Evolutionary conservation across 2,888 invertebrate genomes (phyloP).

Genomic region (Pelosia muscerda): DNA sequence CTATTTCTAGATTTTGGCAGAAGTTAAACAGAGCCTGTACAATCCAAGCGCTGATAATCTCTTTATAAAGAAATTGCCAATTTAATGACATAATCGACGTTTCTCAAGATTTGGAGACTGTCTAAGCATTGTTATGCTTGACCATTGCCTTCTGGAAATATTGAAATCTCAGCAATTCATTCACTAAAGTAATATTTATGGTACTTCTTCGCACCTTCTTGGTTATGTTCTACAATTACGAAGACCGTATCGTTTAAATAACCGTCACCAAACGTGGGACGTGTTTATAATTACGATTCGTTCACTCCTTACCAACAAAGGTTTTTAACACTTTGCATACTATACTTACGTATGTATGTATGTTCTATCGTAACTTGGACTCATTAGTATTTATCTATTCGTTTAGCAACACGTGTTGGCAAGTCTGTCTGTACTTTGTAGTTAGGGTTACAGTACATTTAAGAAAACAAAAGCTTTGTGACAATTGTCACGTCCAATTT

Average conservation of each 20-base stretch:
- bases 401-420: constrained; percentile 10
- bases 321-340: constrained; percentile 18
- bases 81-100: too few species aligned
- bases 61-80: too few species aligned
- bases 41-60: too few species aligned
- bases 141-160: too few species aligned
- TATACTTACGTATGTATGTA: constrained; percentile 12
- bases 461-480: background rate
- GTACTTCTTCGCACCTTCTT: background rate
- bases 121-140: too few species aligned
- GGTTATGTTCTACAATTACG: constrained; percentile 15
- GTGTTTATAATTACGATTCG: constrained; percentile 20
- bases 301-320: constrained; percentile 9
- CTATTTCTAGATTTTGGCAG: too few species aligned
- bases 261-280: constrained; percentile 21
- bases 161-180: background rate
- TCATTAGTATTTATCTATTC: constrained; percentile 22
- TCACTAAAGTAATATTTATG: background rate
- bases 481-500: background rate
- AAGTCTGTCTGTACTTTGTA: constrained; percentile 11
- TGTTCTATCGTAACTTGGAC: constrained; percentile 12
- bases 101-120: too few species aligned
- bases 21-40: too few species aligned
- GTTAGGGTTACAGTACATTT: constrained; percentile 13
- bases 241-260: constrained; percentile 29